Percentiles rank a stretch among this genome's conserved stretches.
These are phyloP conservation scores for Coregonus clupeaformis DNA, from an alignment of 2,113 vertebrate species.

Conservation along the genomic window DNA sequence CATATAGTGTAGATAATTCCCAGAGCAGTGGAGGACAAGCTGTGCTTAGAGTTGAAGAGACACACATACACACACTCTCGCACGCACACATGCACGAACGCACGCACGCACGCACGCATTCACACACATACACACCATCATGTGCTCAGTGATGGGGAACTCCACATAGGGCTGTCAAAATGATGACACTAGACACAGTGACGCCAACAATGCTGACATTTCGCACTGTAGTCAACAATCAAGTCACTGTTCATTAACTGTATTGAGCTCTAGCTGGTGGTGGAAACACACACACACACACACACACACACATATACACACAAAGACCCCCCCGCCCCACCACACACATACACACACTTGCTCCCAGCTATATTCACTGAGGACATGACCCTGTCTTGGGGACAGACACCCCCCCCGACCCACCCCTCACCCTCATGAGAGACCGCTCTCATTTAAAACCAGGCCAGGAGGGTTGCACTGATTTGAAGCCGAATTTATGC, in stretches of 20 bases:
- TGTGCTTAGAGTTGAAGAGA: too few species aligned
- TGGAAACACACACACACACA: conserved; percentile 17
- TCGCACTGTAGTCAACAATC: conserved; percentile 51
- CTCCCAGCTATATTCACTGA: conserved; percentile 31
- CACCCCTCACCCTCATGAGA: background rate
- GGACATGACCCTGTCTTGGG: conserved; percentile 33
- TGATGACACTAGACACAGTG: conserved; percentile 36
- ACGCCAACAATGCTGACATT: conserved; percentile 52
- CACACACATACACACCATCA: conserved; percentile 20
- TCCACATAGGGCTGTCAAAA: conserved; percentile 34
- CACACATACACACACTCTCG: too few species aligned
- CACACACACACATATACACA: too few species aligned
- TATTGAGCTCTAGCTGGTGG: conserved; percentile 17
- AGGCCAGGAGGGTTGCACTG: conserved; percentile 42
- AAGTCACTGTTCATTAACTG: conserved; percentile 50
- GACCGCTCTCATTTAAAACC: background rate
- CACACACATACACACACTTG: conserved; percentile 22
- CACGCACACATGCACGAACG: too few species aligned
- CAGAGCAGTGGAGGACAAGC: too few species aligned
- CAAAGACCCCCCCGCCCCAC: too few species aligned
- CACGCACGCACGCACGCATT: background rate
- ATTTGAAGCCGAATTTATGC: conserved; percentile 39
- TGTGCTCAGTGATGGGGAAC: conserved; percentile 10
- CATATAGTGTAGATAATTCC: too few species aligned
- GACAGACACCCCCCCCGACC: conserved; percentile 1